Evolutionary conservation across 1,140 invertebrate genomes (phyloP).

Genomic region (Aphelenchoides avenae): DNA sequence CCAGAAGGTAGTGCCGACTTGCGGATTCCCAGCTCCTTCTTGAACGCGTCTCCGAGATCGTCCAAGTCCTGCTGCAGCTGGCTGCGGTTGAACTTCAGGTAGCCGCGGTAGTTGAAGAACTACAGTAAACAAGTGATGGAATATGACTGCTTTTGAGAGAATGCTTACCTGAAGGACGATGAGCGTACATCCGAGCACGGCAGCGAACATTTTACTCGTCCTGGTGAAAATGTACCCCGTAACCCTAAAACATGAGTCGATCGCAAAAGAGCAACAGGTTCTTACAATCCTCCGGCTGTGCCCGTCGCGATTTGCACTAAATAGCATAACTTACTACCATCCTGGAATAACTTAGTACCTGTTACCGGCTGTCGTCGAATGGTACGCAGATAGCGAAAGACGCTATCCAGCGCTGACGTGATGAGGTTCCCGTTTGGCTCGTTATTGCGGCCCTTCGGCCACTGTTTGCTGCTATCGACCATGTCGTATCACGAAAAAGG

Average conservation of each 20-base stretch:
- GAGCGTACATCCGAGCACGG: slow-evolving; percentile 17
- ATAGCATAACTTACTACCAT: not conserved
- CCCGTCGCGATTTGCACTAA: not conserved
- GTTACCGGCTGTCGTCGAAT: slow-evolving; percentile 19
- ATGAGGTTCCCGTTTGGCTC: slow-evolving; percentile 5
- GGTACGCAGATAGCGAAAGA: slow-evolving; percentile 24
- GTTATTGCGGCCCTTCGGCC: no score
- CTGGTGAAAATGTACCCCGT: slow-evolving; percentile 34
- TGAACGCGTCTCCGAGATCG: slow-evolving; percentile 18
- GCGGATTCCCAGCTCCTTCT: slow-evolving; percentile 20
- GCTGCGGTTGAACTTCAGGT: slow-evolving; percentile 30
- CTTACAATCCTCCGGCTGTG: not conserved
- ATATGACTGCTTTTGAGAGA: slow-evolving; percentile 1
- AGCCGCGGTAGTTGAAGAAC: slow-evolving; percentile 43
- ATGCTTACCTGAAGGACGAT: slow-evolving; percentile 27
- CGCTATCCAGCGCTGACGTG: slow-evolving; percentile 22
- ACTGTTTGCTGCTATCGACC: no score
- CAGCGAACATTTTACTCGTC: slow-evolving; percentile 19
- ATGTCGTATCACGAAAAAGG: no score
- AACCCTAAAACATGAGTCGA: slow-evolving; percentile 18
- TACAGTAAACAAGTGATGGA: slow-evolving; percentile 9
- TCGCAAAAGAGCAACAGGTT: not conserved
- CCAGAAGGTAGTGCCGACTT: slow-evolving; percentile 15
- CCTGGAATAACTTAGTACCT: not conserved
- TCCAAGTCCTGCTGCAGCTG: slow-evolving; percentile 33